Evolutionary conservation across 2,797 vertebrate genomes (phyloP), one percentile per base, ranked within the genome.

Genomic region (Rhabdomys pumilio): DNA sequence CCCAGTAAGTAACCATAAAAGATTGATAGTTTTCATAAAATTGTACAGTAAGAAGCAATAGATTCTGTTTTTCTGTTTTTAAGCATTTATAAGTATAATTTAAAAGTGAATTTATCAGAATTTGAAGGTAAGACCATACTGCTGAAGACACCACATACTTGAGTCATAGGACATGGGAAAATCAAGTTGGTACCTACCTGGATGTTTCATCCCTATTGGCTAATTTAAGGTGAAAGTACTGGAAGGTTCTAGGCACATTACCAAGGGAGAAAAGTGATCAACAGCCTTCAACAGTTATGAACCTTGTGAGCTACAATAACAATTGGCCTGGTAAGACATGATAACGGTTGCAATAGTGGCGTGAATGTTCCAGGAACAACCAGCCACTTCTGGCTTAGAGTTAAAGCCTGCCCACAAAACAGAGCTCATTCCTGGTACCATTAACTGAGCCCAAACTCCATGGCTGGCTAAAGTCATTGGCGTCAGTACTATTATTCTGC

Each of bases 41-140:
- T 12, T 84, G 10, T 91, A 83, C 53, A 83, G 95, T 93, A 84
- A 95, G 75, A 94, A 94, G 22, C 9, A 96, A 69, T 41, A 94
- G 17, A 69, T 38, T 55, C 34, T 83, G 41, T 77, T 93, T 90
- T 90, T 63, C 38, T 93, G n/a, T 80, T 88, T 90, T 19, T 53
- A 93, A 61, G 10, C 63, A 41, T 82, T 47, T 94, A 85, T 50
- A 29, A 85, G 19, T 91, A 76, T 61, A 13, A 92, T 75, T 93
- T 55, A 59, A 84, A 95, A 94, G 26, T 38, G 44, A 55, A 53
- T 72, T 67, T 50, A 67, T 31, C 19, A 47, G 14, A 84, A 85
- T 31, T 67, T 50, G 29, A 85, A 17, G 29, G 59, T 34, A 65
- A 47, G 29, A 34, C 41, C 4, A 57, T 44, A 44, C 8, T 65